Percentiles rank a stretch among this genome's conserved stretches.
Conservation (phyloP, 2,113 vertebrate genomes). For the Cyprinodon variegatus region DNA sequence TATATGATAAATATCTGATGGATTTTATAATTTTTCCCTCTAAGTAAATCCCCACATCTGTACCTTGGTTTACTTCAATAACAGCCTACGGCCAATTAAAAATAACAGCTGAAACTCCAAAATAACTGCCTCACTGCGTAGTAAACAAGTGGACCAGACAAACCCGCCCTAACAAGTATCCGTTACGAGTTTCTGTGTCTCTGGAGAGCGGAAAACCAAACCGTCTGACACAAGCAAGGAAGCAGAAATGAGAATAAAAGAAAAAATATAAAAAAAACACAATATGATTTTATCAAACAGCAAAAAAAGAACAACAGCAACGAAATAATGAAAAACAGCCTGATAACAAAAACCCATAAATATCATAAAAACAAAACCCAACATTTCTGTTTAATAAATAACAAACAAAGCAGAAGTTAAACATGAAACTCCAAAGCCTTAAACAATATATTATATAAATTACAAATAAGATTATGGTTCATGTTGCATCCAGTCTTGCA, state of each 20-base stretch:
- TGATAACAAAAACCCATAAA: not conserved
- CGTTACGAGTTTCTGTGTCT: not conserved
- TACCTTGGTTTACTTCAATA: not conserved
- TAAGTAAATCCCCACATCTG: not conserved
- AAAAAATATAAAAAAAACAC: not conserved
- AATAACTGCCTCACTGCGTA: not conserved
- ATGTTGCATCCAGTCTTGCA: not conserved
- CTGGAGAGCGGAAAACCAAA: not conserved
- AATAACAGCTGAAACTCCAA: not conserved
- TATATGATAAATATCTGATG: too few relatives aligned
- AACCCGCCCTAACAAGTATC: not conserved
- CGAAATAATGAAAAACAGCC: not conserved
- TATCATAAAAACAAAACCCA: too few relatives aligned
- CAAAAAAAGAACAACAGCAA: not conserved
- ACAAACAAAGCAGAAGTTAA: too few relatives aligned
- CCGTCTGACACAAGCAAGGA: not conserved
- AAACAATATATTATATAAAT: too few relatives aligned
- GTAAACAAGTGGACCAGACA: not conserved
- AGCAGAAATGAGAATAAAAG: not conserved
- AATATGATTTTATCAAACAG: not conserved
- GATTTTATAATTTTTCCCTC: too few relatives aligned
- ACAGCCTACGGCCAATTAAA: not conserved
- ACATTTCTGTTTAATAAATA: too few relatives aligned
- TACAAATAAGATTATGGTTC: not conserved
- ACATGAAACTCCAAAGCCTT: too few relatives aligned